These are phyloP conservation scores for Orchestia grillus DNA, from an alignment of 1,140 invertebrate genomes.

Conservation along the genomic window DNA sequence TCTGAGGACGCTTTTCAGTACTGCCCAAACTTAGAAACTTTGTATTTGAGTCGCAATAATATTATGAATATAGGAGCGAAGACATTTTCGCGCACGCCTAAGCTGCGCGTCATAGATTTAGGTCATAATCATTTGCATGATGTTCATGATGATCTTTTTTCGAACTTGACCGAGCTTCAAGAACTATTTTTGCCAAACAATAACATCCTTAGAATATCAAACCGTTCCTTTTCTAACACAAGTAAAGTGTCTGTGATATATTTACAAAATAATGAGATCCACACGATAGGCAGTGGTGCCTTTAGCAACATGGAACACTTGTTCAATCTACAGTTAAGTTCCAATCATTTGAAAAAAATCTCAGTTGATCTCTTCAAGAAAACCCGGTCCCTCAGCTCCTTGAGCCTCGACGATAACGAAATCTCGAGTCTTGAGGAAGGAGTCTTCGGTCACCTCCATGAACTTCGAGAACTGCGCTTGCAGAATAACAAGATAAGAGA, in stretches of 20 bases:
- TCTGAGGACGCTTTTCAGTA: conserved; percentile 69
- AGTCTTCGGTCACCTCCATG: conserved; percentile 82
- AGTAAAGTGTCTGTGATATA: conserved; percentile 84
- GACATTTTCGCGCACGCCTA: conserved; percentile 67
- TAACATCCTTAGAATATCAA: conserved; percentile 87
- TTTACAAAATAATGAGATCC: conserved; percentile 88
- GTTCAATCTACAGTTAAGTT: conserved; percentile 85
- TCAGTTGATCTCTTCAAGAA: conserved; percentile 81
- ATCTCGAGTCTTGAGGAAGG: conserved; percentile 84
- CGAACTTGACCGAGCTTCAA: conserved; percentile 81
- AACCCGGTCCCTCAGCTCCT: conserved; percentile 81
- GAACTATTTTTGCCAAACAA: conserved; percentile 91
- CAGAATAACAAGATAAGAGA: conserved; percentile 85
- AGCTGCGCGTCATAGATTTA: conserved; percentile 71
- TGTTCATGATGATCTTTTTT: conserved; percentile 82
- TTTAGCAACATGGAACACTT: conserved; percentile 82
- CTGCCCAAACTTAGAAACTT: conserved; percentile 69
- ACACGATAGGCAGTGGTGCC: conserved; percentile 80
- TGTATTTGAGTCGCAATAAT: conserved; percentile 71
- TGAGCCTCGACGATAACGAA: conserved; percentile 92
- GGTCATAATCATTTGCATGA: conserved; percentile 78
- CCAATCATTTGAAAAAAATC: conserved; percentile 86
- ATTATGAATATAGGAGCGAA: conserved; percentile 66
- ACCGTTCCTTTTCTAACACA: conserved; percentile 85
- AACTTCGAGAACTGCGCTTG: conserved; percentile 83